Percentiles rank a stretch among this genome's conserved stretches.
Evolutionary conservation across 2,888 invertebrate genomes (phyloP).

Genomic region (Sympetrum striolatum): DNA sequence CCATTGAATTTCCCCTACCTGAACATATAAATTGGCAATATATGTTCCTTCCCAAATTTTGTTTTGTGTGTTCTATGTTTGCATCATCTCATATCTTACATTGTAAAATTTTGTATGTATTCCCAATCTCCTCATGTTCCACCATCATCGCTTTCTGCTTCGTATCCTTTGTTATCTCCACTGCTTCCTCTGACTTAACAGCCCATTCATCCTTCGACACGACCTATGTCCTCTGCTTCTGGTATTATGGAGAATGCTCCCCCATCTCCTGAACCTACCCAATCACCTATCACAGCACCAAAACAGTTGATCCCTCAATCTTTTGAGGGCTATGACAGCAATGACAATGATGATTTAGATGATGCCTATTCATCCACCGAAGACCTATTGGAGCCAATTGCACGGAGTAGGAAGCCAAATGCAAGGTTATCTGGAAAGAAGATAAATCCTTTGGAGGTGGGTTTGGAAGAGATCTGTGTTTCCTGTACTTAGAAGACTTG

Average conservation of each 20-base stretch:
- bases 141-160: neutral
- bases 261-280: slow-evolving; percentile 53
- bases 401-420: slow-evolving; percentile 50
- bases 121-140: neutral
- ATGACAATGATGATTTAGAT: slow-evolving; percentile 46
- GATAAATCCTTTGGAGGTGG: slow-evolving; percentile 49
- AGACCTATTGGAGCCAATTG: slow-evolving; percentile 50
- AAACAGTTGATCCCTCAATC: slow-evolving; percentile 26
- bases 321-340: slow-evolving; percentile 44
- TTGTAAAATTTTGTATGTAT: neutral
- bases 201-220: slow-evolving; percentile 57
- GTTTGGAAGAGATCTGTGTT: slow-evolving; percentile 41
- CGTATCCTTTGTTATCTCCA: neutral
- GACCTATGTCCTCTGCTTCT: slow-evolving; percentile 63
- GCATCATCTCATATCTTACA: neutral
- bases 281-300: neutral
- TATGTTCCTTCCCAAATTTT: no score
- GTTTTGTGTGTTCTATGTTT: neutral
- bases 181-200: neutral
- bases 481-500: neutral
- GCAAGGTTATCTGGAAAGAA: slow-evolving; percentile 49
- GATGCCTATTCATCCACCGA: slow-evolving; percentile 48
- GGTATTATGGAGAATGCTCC: slow-evolving; percentile 62
- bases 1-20: no score
- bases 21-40: no score